These are phyloP conservation scores for Rhinichthys klamathensis DNA, from an alignment of 2,113 vertebrate species.

Conservation along the genomic window DNA sequence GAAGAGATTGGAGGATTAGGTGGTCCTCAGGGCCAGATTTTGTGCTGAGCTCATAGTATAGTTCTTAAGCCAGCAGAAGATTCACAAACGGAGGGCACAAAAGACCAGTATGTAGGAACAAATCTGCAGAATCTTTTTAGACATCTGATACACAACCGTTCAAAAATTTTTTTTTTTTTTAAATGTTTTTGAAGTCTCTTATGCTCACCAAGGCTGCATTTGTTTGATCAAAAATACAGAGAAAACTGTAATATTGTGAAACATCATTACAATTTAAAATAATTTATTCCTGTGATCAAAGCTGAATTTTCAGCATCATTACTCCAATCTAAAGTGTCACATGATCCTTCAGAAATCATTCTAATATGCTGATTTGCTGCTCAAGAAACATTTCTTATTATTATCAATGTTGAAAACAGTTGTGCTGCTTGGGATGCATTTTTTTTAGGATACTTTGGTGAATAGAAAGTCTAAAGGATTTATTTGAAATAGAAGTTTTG, in stretches of 20 bases:
- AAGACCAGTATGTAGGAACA: background rate
- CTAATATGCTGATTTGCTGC: too few relatives aligned
- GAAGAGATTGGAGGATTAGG: conserved; percentile 69
- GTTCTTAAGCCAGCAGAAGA: conserved; percentile 19
- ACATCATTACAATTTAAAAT: background rate
- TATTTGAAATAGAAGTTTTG: background rate
- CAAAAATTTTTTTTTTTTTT: background rate
- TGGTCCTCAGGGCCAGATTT: conserved; percentile 55
- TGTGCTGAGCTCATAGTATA: conserved; percentile 58
- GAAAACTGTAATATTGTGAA: background rate
- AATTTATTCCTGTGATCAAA: too few relatives aligned
- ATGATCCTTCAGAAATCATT: background rate
- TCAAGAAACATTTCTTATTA: background rate
- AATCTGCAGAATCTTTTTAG: background rate
- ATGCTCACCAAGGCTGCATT: background rate
- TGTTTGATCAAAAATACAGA: background rate
- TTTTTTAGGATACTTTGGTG: background rate
- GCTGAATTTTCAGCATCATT: background rate
- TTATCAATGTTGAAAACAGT: background rate
- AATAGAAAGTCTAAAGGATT: background rate
- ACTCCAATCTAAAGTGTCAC: background rate
- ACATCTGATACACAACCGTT: background rate
- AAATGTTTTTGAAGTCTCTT: background rate
- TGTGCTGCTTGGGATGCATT: background rate
- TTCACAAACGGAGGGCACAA: conserved; percentile 18